Evolutionary conservation across 2,113 vertebrate genomes (phyloP).

Genomic region (Phocoena sinus): DNA sequence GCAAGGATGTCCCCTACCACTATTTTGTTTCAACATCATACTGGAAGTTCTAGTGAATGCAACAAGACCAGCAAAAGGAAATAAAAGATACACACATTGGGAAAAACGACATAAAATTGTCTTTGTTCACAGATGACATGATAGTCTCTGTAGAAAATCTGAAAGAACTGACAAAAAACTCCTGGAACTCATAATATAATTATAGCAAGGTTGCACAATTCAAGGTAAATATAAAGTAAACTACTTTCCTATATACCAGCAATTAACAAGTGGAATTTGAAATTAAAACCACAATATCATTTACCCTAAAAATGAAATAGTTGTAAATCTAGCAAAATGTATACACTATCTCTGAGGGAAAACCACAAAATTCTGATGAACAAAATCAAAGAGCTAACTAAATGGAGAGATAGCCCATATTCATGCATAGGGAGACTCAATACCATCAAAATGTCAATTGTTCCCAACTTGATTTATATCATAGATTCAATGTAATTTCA

Average conservation of each 20-base stretch:
- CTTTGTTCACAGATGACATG: neutral
- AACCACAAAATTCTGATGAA: neutral
- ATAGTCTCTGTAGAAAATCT: neutral
- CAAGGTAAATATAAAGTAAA: too few species aligned
- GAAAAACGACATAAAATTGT: neutral
- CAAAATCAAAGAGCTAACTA: neutral
- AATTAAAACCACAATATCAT: neutral
- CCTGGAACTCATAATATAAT: neutral
- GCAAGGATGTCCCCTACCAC: neutral
- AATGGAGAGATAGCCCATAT: neutral
- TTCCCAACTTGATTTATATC: neutral
- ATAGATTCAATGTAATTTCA: neutral
- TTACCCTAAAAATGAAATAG: neutral
- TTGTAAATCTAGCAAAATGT: neutral
- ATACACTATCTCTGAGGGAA: neutral
- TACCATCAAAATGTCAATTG: neutral
- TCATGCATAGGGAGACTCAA: neutral
- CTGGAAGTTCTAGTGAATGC: neutral
- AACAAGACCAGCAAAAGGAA: neutral
- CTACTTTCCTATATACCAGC: neutral
- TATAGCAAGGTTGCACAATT: neutral
- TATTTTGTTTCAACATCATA: neutral
- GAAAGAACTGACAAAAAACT: neutral
- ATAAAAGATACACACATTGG: neutral
- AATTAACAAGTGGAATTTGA: neutral